Evolutionary conservation across 2,113 vertebrate genomes (phyloP).

Genomic region (Asarcornis scutulata): DNA sequence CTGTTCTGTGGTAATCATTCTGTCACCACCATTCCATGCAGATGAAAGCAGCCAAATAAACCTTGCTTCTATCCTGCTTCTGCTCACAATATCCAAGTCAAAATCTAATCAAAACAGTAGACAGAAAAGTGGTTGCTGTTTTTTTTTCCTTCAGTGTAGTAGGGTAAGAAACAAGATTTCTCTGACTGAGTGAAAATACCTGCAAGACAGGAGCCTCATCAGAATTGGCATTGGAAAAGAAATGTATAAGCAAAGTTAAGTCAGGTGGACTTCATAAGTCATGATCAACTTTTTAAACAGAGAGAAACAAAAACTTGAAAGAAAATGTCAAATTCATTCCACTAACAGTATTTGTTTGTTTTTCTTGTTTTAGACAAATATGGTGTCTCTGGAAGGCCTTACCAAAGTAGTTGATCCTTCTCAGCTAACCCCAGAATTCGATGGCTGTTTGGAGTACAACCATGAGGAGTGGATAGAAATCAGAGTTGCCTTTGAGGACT

Average conservation of each 20-base stretch:
- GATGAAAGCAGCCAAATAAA: not conserved
- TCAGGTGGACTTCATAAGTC: fast-evolving
- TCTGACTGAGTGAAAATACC: not conserved
- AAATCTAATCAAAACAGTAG: not conserved
- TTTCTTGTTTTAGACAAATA: conserved; percentile 85
- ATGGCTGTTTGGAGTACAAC: conserved; percentile 97
- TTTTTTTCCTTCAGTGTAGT: not conserved
- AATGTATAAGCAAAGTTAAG: not conserved
- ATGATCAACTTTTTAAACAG: not conserved
- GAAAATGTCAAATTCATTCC: not conserved
- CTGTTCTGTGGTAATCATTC: not conserved
- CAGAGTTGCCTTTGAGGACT: conserved; percentile 92
- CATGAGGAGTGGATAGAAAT: conserved; percentile 99
- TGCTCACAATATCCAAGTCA: not conserved
- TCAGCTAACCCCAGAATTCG: conserved; percentile 96
- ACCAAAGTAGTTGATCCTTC: conserved; percentile 97
- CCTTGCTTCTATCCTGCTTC: not conserved
- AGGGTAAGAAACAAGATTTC: not conserved
- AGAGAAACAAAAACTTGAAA: not conserved
- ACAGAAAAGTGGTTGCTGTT: not conserved
- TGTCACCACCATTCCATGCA: not conserved
- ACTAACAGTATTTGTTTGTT: not conserved
- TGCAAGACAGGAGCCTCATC: not conserved
- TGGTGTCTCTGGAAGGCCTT: conserved; percentile 99
- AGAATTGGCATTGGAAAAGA: not conserved